phyloP scores from a whole-genome alignment of 2,888 invertebrate species.

The Nomada goodeniana region DNA sequence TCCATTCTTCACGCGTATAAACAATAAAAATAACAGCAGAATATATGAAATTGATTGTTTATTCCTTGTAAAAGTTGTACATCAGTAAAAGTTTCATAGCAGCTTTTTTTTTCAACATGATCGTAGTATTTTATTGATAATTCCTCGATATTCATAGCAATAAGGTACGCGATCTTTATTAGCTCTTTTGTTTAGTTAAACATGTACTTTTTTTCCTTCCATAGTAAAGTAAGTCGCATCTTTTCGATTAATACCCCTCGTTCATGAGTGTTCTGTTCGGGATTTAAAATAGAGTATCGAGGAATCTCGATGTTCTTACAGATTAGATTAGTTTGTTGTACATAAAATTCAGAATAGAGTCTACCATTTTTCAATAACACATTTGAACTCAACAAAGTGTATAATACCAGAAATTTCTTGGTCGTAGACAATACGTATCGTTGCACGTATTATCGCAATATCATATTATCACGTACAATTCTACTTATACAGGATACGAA shows the following conservation, averaged over 20 bases:
- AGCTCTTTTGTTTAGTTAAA: slow-evolving; percentile 15
- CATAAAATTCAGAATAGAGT: slow-evolving; percentile 73
- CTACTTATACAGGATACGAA: slow-evolving; percentile 64
- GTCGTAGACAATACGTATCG: slow-evolving; percentile 61
- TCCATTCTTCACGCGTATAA: background rate
- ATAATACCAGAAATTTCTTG: slow-evolving; percentile 66
- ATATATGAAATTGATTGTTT: slow-evolving; percentile 73
- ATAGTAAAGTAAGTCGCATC: slow-evolving; percentile 13
- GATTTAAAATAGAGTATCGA: slow-evolving; percentile 53
- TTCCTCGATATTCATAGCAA: slow-evolving; percentile 59
- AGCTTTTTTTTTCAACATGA: slow-evolving; percentile 57
- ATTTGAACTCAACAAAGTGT: slow-evolving; percentile 66
- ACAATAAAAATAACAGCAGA: background rate
- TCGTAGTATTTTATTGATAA: slow-evolving; percentile 60
- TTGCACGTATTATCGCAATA: slow-evolving; percentile 46
- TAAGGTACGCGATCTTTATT: slow-evolving; percentile 32
- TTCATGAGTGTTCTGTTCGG: slow-evolving; percentile 24
- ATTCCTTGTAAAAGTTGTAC: slow-evolving; percentile 76
- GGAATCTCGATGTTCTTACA: slow-evolving; percentile 56
- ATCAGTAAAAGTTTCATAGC: slow-evolving; percentile 69
- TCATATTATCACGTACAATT: slow-evolving; percentile 56
- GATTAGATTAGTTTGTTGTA: slow-evolving; percentile 66
- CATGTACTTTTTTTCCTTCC: background rate
- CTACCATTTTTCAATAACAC: slow-evolving; percentile 64
- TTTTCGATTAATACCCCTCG: slow-evolving; percentile 17